Percentiles rank a stretch among this genome's conserved stretches.
Conservation (phyloP, 2,797 vertebrate species). For the Phrynocephalus guinanensis region DNA sequence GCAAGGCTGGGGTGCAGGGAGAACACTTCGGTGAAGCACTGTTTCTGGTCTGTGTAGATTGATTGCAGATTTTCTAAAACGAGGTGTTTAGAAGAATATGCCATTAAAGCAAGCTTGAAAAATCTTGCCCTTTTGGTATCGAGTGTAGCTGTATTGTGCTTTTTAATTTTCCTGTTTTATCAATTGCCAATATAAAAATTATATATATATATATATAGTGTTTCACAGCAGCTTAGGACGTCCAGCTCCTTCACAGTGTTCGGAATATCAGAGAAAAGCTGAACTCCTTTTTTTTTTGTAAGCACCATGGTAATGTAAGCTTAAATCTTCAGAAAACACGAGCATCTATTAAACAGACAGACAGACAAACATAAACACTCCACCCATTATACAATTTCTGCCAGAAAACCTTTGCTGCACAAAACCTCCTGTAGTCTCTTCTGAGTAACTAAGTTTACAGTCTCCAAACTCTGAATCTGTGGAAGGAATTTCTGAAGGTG, state of each 20-base stretch:
- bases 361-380: slow-evolving; percentile 50
- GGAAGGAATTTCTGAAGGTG: slow-evolving; percentile 80
- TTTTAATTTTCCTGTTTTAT: slow-evolving; percentile 87
- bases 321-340: slow-evolving; percentile 85
- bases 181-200: slow-evolving; percentile 84
- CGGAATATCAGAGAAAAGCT: slow-evolving; percentile 72
- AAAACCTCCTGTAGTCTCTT: slow-evolving; percentile 79
- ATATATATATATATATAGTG: slow-evolving; percentile 83
- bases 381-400: slow-evolving; percentile 65
- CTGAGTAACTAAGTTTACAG: slow-evolving; percentile 82
- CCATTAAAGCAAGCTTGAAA: slow-evolving; percentile 76
- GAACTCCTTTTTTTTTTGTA: slow-evolving; percentile 66
- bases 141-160: slow-evolving; percentile 87
- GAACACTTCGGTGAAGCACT: slow-evolving; percentile 77
- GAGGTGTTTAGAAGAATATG: slow-evolving; percentile 80
- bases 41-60: slow-evolving; percentile 82
- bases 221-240: slow-evolving; percentile 87
- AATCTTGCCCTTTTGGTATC: slow-evolving; percentile 80
- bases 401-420: slow-evolving; percentile 80
- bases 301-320: slow-evolving; percentile 82
- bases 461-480: slow-evolving; percentile 83
- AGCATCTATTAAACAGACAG: slow-evolving; percentile 76
- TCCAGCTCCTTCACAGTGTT: slow-evolving; percentile 84
- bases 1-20: slow-evolving; percentile 69
- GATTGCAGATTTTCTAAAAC: slow-evolving; percentile 79